Percentiles rank a stretch among this genome's conserved stretches.
Conservation (phyloP, 2,888 invertebrate genomes). For the Aleiodes alternator region DNA sequence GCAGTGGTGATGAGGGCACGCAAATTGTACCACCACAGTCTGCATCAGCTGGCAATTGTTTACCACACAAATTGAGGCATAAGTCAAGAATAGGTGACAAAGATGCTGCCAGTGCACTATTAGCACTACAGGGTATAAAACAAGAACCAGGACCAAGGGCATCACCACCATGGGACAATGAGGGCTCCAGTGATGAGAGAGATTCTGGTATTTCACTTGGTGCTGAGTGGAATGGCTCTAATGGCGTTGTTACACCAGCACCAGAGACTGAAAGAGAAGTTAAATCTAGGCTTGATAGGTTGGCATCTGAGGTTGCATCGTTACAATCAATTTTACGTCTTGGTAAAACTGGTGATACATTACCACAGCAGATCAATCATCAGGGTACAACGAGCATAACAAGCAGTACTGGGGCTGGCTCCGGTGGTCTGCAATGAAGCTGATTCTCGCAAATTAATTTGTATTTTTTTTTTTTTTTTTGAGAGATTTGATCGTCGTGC, state of each 20-base stretch:
- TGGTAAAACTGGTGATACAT: constrained; percentile 73
- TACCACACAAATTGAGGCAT: constrained; percentile 93
- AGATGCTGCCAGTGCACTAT: constrained; percentile 88
- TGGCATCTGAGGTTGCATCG: constrained; percentile 93
- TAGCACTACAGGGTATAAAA: constrained; percentile 90
- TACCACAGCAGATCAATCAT: constrained; percentile 43
- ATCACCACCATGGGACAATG: constrained; percentile 91
- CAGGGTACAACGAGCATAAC: constrained; percentile 46
- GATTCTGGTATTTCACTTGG: constrained; percentile 93
- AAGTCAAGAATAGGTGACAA: constrained; percentile 93
- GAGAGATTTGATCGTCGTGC: constrained; percentile 37
- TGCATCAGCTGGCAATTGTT: constrained; percentile 83
- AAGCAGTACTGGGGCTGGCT: constrained; percentile 45
- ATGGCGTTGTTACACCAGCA: constrained; percentile 70
- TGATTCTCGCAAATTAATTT: neutral
- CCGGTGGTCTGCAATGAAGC: constrained; percentile 36
- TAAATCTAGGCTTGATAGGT: constrained; percentile 89
- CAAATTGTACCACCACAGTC: constrained; percentile 77
- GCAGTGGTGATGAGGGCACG: constrained; percentile 80
- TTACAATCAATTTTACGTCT: constrained; percentile 89
- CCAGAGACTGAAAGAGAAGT: constrained; percentile 85
- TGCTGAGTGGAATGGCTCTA: constrained; percentile 79
- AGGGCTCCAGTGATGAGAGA: constrained; percentile 92
- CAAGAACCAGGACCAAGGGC: constrained; percentile 89
- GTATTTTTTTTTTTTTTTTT: constrained; percentile 5